phyloP scores from a whole-genome alignment of 2,888 invertebrate genomes.

The Papilio protenor region DNA sequence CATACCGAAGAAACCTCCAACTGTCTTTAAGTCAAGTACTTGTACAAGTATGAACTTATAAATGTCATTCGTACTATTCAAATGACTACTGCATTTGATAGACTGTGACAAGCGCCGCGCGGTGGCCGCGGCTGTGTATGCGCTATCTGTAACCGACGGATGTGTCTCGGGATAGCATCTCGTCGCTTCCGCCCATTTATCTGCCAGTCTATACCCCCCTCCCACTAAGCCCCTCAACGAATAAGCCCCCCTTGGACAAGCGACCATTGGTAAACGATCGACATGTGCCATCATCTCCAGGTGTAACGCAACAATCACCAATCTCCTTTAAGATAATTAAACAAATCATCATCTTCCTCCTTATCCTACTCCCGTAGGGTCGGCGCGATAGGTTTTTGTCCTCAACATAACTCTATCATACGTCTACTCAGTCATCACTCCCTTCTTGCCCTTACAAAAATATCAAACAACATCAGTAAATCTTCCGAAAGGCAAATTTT shows the following conservation, averaged over 20 bases:
- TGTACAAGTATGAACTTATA: slow-evolving; percentile 9
- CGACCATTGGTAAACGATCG: slow-evolving; percentile 20
- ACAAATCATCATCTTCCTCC: too few species aligned
- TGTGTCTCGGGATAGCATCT: slow-evolving; percentile 45
- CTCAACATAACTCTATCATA: too few species aligned
- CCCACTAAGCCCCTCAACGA: slow-evolving; percentile 15
- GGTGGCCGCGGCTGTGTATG: slow-evolving; percentile 41
- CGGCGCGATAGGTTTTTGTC: too few species aligned
- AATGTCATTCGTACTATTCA: slow-evolving; percentile 16
- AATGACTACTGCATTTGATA: slow-evolving; percentile 24
- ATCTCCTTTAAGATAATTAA: neutral
- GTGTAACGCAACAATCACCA: slow-evolving; percentile 10
- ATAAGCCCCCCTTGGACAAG: neutral
- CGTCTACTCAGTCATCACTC: too few species aligned
- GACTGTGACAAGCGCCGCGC: slow-evolving; percentile 36
- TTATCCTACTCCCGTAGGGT: too few species aligned
- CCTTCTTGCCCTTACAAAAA: too few species aligned
- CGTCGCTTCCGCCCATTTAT: slow-evolving; percentile 45
- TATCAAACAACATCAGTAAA: too few species aligned
- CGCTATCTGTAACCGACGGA: slow-evolving; percentile 43
- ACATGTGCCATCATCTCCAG: slow-evolving; percentile 20
- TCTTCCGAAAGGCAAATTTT: too few species aligned
- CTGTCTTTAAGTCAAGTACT: neutral
- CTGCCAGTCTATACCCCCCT: slow-evolving; percentile 41
- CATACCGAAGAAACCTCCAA: neutral